Conservation (phyloP, 2,888 invertebrate genomes). For the Malacosoma neustria region DNA sequence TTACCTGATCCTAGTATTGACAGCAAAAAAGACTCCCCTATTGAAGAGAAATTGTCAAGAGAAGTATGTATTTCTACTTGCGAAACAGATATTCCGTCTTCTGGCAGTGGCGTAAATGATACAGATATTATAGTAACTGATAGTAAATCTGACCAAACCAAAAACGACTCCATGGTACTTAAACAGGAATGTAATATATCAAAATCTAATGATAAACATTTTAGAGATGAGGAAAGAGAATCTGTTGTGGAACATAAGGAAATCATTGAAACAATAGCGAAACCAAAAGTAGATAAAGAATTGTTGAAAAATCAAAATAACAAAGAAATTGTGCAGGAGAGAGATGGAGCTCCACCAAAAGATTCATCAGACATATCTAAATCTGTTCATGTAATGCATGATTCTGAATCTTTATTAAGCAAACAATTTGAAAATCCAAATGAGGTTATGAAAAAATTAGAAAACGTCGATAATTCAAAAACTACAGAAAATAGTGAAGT, state of each 20-base stretch:
- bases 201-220: background rate
- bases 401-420: no score
- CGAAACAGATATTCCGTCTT: background rate
- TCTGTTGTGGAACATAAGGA: background rate
- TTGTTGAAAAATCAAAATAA: no score
- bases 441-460: no score
- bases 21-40: no score
- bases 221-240: background rate
- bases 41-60: background rate
- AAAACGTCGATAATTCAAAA: no score
- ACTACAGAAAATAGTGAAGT: no score
- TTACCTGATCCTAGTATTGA: no score
- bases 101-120: background rate
- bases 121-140: background rate
- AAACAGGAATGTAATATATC: background rate
- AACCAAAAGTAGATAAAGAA: slow-evolving; percentile 11
- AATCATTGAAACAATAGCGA: slow-evolving; percentile 10
- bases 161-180: background rate
- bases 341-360: no score
- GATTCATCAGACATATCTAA: no score
- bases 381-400: no score
- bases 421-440: no score
- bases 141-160: background rate
- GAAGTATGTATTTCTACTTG: background rate
- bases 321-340: no score